Evolutionary conservation across 1,140 invertebrate species (phyloP), one percentile per base, ranked within the genome.

Genomic region (Bicyclus anynana): DNA sequence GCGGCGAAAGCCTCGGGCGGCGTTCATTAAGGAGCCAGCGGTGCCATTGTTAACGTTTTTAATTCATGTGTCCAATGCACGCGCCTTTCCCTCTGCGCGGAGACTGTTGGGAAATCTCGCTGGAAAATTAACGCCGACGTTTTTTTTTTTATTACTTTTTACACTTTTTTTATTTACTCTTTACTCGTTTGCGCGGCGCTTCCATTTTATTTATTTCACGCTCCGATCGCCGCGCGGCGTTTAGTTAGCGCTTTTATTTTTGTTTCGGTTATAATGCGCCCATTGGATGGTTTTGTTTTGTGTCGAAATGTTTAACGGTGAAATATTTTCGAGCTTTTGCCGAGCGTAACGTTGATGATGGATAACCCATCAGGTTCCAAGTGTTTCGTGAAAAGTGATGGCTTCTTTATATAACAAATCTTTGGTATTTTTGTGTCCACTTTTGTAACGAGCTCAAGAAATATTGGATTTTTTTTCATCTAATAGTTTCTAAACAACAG

Each of bases 51-150:
- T 80, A 84, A 80, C 80, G 79, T 79, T 87, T 84, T 87, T 87
- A 87, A 87, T 87, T 85, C 82, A 85, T 77, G 81, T 87, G 82
- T 87, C 84, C 82, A 69, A 63, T 73, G 75, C 84, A 87, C 82
- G 82, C 82, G 78, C 71, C 77, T 62, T 47, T 27, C 67, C 74
- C 53, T 26, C 54, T 60, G 69, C 67, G 67, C 67, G 60, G 63
- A 72, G 71, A 80, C 78, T 83, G 78, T 73, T 78, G 78, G 80
- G 79, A 85, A 87, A 87, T 85, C 82, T 84, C 82, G 74, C 70
- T 83, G 77, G 82, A 80, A 87, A 85, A 87, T 85, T 85, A 84
- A 85, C 80, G 77, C 76, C 76, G 80, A 79, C 67, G 77, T 84
- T 85, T 87, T 12, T 26, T 84, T 85, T 87, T 12, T 26, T 47